Base-by-base conservation (phyloP, 2,797 vertebrate genomes). In the Schizopygopsis pylzovi region DNA sequence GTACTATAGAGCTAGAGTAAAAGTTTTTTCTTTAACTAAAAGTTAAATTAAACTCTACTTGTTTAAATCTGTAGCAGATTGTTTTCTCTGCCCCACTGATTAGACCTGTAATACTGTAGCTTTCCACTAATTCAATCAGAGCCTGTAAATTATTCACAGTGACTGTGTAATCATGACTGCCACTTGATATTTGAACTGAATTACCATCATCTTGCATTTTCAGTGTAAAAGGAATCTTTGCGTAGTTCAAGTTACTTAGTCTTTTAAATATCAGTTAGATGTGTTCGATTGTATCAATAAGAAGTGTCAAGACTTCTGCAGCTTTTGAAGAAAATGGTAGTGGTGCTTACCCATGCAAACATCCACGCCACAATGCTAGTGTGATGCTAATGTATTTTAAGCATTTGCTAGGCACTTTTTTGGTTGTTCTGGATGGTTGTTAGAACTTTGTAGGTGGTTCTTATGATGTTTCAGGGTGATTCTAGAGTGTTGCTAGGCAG, bases 121-220 rank as follows among this genome's bases (percentile, higher is more conserved):
- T 56, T 41, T n/a, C 11, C 52, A 39, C 33, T 16, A 78, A 41
- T 72, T 81, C 59, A 68, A 65, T 79, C 33, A 25, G 79, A 85
- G 63, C 6, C 33, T 65, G 68, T 76, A 47, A 75, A 83, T 84
- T 80, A 83, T 89, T 81, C 76, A 77, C 71, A 28, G 25, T 37
- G 11, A 39, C 61, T 41, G 25, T 77, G 61, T 49, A 72, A 86
- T 81, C 80, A 56, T 41, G 67, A 70, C 54, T 84, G 70, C 28
- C 81, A 82, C 68, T 78, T 72, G 10, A 65, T 77, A 71, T 28
- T 37, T 39, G 4, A 81, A 81, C 20, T 70, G 65, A 68, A 78
- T 61, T 61, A 9, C 37, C 54, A 16, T 15, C 37, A 61, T 59
- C 76, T 56, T 77, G 22, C 16, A 56, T n/a, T 56, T 77, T 56